Base-by-base conservation (phyloP, 2,113 vertebrate species). In the Neolamprologus kungweensis region DNA sequence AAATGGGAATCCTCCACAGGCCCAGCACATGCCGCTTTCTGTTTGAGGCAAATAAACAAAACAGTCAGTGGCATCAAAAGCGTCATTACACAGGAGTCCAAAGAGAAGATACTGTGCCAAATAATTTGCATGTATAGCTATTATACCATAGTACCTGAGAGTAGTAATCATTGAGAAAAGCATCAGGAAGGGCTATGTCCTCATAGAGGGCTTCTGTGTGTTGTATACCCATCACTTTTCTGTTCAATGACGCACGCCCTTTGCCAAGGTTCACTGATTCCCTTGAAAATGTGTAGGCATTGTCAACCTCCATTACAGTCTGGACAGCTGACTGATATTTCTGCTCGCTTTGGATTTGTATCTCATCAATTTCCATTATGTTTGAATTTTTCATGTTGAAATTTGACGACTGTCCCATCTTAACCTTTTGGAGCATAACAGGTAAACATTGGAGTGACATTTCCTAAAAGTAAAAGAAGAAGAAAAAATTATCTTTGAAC, bases 1-100 rank as follows among this genome's bases (percentile, higher is more conserved):
- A 97, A 82, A 60, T 97, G 81, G 80, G 93, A 91, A n/a, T 99
- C 98, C 4, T 96, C 91, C 13, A 51, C 33, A 19, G 85, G 71
- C 87, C 96, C 94, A 8, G 95, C 91, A 87, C 94, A 97, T 2
- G 90, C 92, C 2, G 96, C 96, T 97, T 98, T 99, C 98, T 99
- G 95, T 91, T 88, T 16, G 37, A 16, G 19, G 9, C 33, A 95
- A 92, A 91, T 83, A 86, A 47, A 89, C 5, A 82, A 9, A 33
- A 86, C 6, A 79, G 17, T 55, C 16, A 82, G 2, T 23, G 17
- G 7, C 82, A 51, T 71, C 9, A 90, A 54, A 21, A 31, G 28
- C 51, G 0, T 53, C 2, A 23, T 26, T 26, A 35, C 45, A 81
- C 12, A 23, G 9, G 4, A 31, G 80, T 78, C 5, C 28, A 71